Base-by-base conservation (phyloP, 2,797 vertebrate species). In the Prunella strophiata region DNA sequence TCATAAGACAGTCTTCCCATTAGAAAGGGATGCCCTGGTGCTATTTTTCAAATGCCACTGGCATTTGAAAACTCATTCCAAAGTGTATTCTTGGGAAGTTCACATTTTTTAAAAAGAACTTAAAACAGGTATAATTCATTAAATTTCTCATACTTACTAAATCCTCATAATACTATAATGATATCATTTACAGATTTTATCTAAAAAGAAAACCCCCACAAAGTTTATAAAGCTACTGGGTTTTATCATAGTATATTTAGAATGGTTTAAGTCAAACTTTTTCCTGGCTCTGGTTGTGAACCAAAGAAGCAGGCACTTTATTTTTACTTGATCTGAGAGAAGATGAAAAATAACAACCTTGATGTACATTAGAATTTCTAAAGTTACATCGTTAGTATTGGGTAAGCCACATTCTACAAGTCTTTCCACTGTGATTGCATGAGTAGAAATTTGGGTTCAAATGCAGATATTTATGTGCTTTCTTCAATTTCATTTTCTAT, bases 61-160 rank as follows among this genome's bases (percentile, higher is more conserved):
- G 10, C 14, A 43, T 73, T 29, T 34, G n/a, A 34, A 12, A 25
- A 14, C 38, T 65, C 59, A 23, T 52, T 51, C 54, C 4, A 6
- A 68, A 50, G 6, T 27, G 23, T 23, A 4, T 43, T 55, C 36
- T 48, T 82, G 14, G 30, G 30, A 91, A 72, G 20, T 66, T 63
- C 16, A 70, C 11, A 20, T 83, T 79, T 25, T 78, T 80, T 32
- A 34, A 3, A 2, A 23, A 57, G 65, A 78, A 67, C 63, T 85
- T 68, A 52, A 7, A 12, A 42, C 3, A 4, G 7, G 13, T 63
- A 34, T 25, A 38, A 26, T 21, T 91, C 9, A 45, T 75, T 9
- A 81, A 84, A 84, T 74, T 86, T 81, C 14, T 80, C 19, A 65
- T 80, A 67, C 20, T 42, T 86, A 63, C 20, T 30, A 75, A 92